Evolutionary conservation across 1,140 invertebrate genomes (phyloP), one percentile per base, ranked within the genome.

Genomic region (Scaptodrosophila lebanonensis): DNA sequence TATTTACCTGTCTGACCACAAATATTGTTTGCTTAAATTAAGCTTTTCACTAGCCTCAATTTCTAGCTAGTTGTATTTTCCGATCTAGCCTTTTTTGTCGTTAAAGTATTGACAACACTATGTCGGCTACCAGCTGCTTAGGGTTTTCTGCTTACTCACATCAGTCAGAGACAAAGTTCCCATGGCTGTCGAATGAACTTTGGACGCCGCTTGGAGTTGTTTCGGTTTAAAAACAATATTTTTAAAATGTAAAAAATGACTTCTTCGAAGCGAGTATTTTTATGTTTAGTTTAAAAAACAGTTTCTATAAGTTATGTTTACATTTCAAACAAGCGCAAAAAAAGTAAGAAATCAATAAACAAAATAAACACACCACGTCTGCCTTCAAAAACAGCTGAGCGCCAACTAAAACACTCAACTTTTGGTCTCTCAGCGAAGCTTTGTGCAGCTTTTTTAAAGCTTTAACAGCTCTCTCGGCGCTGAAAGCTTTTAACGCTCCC

Each of bases 141-240:
- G 3, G 7, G 8, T 1, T 7, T 2, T 11, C 13, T 40, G 35
- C 27, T 22, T 35, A 73, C 73, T 73, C 39, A 77, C 73, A 25
- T 77, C 40, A 4, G 12, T 65, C 3, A 77, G n/a, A 11, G 68
- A 77, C 16, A 82, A 29, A 8, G 64, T 61, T 44, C 44, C 75
- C 73, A 73, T 82, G 8, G 7, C 17, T 8, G 9, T n/a, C 15
- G 9, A 6, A 3, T 13, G 51, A 51, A 48, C 49, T 62, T 72
- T 20, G 12, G 11, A 2, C 7, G 22, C 22, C 22, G 22, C 22
- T 25, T 25, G 8, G 22, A 30, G 27, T 7, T 30, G 5, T 36
- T 22, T 27, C 6, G 12, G 2, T 13, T 22, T 47, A 12, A n/a
- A 13, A 22, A 16, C 11, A 25, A 20, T 20, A 20, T 20, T 35